Evolutionary conservation across 2,888 invertebrate species (phyloP).

Genomic region (Cyrtodaria siliqua): DNA sequence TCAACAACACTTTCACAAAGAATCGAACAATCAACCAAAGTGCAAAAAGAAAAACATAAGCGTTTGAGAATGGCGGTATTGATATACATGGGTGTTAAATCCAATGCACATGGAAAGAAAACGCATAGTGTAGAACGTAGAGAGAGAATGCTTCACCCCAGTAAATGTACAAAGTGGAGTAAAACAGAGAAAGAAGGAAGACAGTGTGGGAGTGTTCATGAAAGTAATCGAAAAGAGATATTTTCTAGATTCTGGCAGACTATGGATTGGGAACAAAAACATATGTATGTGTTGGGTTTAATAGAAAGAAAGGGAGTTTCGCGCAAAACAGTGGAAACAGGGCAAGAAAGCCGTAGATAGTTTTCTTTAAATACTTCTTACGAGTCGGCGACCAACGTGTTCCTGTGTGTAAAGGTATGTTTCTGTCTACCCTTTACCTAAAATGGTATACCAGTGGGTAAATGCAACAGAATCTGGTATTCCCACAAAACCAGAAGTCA

Average conservation of each 20-base stretch:
- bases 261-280: background rate
- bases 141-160: no score
- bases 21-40: no score
- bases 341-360: background rate
- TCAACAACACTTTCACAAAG: no score
- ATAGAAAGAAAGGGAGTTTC: background rate
- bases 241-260: background rate
- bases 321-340: background rate
- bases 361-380: background rate
- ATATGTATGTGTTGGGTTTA: background rate
- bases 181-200: no score
- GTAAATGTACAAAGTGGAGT: no score
- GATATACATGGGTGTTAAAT: no score
- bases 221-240: conserved; percentile 3
- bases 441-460: background rate
- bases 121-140: no score
- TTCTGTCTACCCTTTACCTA: background rate
- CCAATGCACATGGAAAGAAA: no score
- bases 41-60: no score
- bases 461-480: background rate
- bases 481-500: background rate
- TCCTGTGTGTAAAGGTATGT: background rate
- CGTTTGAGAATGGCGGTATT: no score
- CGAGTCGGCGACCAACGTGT: background rate
- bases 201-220: no score